Evolutionary conservation across 2,797 vertebrate genomes (phyloP), one percentile per base, ranked within the genome.

Genomic region (Kryptopterus vitreolus): DNA sequence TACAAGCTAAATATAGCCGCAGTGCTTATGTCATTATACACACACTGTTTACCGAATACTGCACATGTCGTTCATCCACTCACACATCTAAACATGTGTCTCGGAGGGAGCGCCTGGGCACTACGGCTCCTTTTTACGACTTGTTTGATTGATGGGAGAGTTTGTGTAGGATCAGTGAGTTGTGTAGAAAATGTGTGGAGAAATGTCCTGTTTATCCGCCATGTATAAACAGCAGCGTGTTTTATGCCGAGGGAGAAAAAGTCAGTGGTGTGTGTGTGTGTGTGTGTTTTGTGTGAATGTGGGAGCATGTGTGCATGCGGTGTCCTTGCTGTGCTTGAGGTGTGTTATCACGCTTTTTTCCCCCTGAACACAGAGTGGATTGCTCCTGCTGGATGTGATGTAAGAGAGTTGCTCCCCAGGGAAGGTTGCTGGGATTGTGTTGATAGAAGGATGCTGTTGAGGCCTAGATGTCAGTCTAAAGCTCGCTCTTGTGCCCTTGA

Each of bases 341-440:
- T 29, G n/a, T 63, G 26, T 43, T 52, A 50, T 73, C 43, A 31
- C 1, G 9, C 50, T 22, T 53, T 33, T 53, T 52, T 71, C 69
- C 50, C 22, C n/a, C n/a, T n/a, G n/a, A 33, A 33, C 48, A 52
- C 15, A 2, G 9, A 33, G 26, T 22, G 29, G 11, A 33, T 22
- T 33, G 29, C 69, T 53, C 29, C 52, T 69, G 2, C 4, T 16
- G 76, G n/a, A 46, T 69, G 13, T 38, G 11, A 12, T 78, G 24
- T 46, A 57, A 78, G n/a, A 78, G 52, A 16, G 63, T 46, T 57
- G 29, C 9, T 66, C 76, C 57, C 33, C 16, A 29, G 58, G 57
- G 74, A 33, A 33, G n/a, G 74, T 29, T 76, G 58, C 57, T 48
- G 43, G 57, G 58, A 15, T n/a, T 62, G 58, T 76, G 57, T 62